Evolutionary conservation across 2,113 vertebrate genomes (phyloP).

Genomic region (Corythornis madagascariensis): DNA sequence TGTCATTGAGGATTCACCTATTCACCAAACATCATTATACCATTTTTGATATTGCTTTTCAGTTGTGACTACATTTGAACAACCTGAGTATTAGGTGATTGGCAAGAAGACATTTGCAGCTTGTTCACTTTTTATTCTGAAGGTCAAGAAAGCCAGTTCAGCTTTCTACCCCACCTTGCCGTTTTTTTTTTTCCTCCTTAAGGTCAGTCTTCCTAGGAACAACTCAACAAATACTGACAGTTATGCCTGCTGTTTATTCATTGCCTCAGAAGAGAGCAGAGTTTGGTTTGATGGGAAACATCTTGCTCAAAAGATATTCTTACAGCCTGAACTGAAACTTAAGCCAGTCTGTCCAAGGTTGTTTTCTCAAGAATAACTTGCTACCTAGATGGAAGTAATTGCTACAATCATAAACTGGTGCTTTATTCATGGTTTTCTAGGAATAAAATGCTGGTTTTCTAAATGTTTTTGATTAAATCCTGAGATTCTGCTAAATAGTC

Average conservation of each 20-base stretch:
- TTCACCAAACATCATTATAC: not conserved
- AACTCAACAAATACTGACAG: not conserved
- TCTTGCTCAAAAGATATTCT: not conserved
- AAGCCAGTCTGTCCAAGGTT: not conserved
- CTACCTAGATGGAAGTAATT: not conserved
- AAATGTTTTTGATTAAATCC: not conserved
- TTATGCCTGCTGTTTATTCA: not conserved
- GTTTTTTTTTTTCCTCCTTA: not conserved
- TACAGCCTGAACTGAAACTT: not conserved
- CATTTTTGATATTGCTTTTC: not conserved
- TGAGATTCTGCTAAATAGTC: not conserved
- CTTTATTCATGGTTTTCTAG: not conserved
- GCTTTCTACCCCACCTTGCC: not conserved
- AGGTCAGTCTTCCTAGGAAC: not conserved
- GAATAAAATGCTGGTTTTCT: not conserved
- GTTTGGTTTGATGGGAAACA: not conserved
- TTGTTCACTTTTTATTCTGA: not conserved
- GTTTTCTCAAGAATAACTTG: not conserved
- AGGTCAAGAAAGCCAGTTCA: not conserved
- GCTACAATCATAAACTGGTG: not conserved
- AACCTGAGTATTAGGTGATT: not conserved
- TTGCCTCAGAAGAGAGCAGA: not conserved
- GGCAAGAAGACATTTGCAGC: not conserved
- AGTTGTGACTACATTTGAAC: not conserved
- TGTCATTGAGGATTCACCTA: not conserved